Evolutionary conservation across 2,888 invertebrate species (phyloP).

Genomic region (Caenorhabditis sp.): DNA sequence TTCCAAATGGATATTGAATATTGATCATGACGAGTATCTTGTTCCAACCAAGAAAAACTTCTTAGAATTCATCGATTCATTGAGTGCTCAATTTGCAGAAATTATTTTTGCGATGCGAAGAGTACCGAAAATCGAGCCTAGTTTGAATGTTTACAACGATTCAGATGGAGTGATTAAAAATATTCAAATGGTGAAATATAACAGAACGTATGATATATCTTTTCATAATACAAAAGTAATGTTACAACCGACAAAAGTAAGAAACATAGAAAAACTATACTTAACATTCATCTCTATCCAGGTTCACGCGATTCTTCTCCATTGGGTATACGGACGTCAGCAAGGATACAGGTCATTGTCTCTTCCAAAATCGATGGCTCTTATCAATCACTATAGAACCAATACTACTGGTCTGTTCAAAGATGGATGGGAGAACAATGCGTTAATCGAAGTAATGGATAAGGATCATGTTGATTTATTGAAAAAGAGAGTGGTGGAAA

Average conservation of each 20-base stretch:
- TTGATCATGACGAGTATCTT: constrained; percentile 22
- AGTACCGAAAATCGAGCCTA: constrained; percentile 6
- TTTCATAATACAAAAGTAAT: constrained; percentile 14
- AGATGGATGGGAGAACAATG: constrained; percentile 6
- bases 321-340: constrained; percentile 17
- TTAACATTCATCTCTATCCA: too few species aligned
- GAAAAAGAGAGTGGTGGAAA: constrained; percentile 7
- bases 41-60: background rate
- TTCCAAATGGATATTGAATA: constrained; percentile 24
- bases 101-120: constrained; percentile 17
- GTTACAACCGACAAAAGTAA: constrained; percentile 12
- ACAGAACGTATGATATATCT: constrained; percentile 9
- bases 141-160: constrained; percentile 1
- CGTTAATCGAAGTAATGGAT: constrained; percentile 18
- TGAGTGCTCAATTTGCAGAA: constrained; percentile 8
- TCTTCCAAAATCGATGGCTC: background rate
- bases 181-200: constrained; percentile 12
- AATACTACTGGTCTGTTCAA: constrained; percentile 12
- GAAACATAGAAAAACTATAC: too few species aligned
- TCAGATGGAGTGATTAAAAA: background rate
- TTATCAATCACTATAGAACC: background rate
- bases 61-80: background rate
- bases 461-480: constrained; percentile 6
- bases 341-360: constrained; percentile 11
- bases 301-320: constrained; percentile 13